Evolutionary conservation across 2,888 invertebrate genomes (phyloP), one percentile per base, ranked within the genome.

Genomic region (Mythimna pallens): DNA sequence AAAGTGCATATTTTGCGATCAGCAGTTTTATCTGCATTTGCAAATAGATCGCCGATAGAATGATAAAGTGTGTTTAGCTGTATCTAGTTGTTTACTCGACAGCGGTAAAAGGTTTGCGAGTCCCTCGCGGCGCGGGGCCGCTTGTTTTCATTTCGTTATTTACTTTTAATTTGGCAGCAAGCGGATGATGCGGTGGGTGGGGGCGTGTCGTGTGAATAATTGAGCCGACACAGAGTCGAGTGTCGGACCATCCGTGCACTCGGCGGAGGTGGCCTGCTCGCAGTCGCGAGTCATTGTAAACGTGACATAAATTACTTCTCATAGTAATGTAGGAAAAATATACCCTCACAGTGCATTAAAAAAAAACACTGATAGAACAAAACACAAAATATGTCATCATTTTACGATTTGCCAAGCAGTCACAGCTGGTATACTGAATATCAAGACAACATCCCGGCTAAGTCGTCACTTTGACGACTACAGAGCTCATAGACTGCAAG

Each of bases 161-260:
- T 96, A 96, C 96, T 96, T 96, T 96, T 96, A 96, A 96, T 96
- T 96, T 96, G 95, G 95, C 95, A 94, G 95, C 95, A 93, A 94
- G 96, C 95, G 95, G 94, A 94, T 95, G 95, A 94, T 95, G 93
- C 92, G 91, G 92, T 91, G 89, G 89, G 89, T 86, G 90, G 92
- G 91, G 92, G 90, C 92, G 92, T 92, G 92, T 91, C 92, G 92
- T 93, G 93, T 96, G 95, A 95, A 96, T 96, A 94, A 96, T 96
- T 95, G 92, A 96, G 90, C 91, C 91, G 89, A 91, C 91, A 90
- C 91, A 89, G 90, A 88, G 90, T 89, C 87, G 89, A 90, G 86
- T 92, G 88, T 87, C 86, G 87, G 88, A 86, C 82, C 74, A 80
- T 82, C 83, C 81, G 85, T 85, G 88, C 68, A 77, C 71, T 79